Evolutionary conservation across 2,888 invertebrate genomes (phyloP).

Genomic region (Acleris cristana): DNA sequence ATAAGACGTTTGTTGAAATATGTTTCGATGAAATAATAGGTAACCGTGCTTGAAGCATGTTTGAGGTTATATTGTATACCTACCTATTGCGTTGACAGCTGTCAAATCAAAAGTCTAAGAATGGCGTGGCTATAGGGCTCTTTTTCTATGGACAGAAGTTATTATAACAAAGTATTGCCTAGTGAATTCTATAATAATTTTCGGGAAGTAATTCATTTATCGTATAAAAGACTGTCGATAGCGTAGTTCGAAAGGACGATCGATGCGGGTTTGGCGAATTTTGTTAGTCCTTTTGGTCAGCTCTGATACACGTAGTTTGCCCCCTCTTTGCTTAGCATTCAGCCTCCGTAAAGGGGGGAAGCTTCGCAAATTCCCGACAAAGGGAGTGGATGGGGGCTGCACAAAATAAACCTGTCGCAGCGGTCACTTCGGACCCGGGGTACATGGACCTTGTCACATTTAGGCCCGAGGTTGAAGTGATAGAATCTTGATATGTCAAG

Average conservation of each 20-base stretch:
- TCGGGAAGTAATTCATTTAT: no score
- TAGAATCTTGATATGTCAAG: no score
- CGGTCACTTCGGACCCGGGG: conserved; percentile 30
- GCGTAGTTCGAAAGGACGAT: neutral
- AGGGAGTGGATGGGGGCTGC: conserved; percentile 32
- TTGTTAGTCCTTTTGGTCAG: conserved; percentile 49
- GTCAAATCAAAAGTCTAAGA: no score
- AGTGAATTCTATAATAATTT: no score
- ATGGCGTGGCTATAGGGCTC: no score
- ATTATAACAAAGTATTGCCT: no score
- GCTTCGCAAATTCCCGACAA: conserved; percentile 34
- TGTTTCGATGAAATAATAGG: no score
- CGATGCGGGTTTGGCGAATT: conserved; percentile 36
- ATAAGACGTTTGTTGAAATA: no score
- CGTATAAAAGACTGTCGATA: neutral
- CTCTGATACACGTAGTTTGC: conserved; percentile 40
- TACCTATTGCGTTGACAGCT: no score
- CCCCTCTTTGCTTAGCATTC: conserved; percentile 43
- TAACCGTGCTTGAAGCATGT: no score
- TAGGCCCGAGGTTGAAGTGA: conserved; percentile 43
- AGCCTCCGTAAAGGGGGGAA: conserved; percentile 42
- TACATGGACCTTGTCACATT: conserved; percentile 28
- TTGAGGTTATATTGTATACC: no score
- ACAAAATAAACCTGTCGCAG: conserved; percentile 36
- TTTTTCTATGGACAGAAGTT: no score